These are phyloP conservation scores for Chlorocebus sabaeus DNA, from an alignment of 2,113 vertebrate genomes.

Conservation along the genomic window DNA sequence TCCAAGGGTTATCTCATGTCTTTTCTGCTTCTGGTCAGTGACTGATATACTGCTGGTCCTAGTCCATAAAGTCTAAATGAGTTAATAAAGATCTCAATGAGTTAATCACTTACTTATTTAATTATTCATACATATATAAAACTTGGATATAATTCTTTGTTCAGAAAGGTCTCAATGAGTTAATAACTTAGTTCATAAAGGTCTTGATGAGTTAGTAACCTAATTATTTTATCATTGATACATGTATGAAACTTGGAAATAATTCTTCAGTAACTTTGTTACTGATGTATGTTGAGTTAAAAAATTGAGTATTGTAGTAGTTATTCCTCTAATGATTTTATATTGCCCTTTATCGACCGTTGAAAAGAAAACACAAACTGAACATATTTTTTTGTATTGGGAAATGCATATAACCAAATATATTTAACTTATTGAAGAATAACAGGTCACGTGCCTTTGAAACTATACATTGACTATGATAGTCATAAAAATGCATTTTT, in stretches of 20 bases:
- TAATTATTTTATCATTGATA: not conserved
- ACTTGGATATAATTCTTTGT: not conserved
- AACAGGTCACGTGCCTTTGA: not conserved
- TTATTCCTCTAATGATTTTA: not conserved
- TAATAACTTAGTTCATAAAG: too few relatives aligned
- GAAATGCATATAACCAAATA: conserved; percentile 5
- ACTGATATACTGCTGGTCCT: not conserved
- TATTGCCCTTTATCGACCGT: not conserved
- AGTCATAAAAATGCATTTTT: conserved; percentile 10
- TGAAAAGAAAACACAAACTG: conserved; percentile 17
- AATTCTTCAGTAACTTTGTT: not conserved
- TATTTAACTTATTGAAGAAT: not conserved
- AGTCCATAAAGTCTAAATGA: not conserved
- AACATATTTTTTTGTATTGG: not conserved
- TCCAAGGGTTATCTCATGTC: not conserved
- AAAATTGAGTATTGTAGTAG: not conserved
- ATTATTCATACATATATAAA: not conserved
- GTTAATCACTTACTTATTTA: not conserved
- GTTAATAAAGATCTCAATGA: not conserved
- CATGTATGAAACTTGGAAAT: not conserved
- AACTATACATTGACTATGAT: not conserved
- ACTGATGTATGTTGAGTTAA: not conserved
- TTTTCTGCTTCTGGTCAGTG: not conserved
- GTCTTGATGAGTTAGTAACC: not conserved
- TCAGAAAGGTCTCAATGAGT: not conserved